Percentiles rank a stretch among this genome's conserved stretches.
Evolutionary conservation across 2,113 vertebrate species (phyloP).

Genomic region (Acanthisitta chloris): DNA sequence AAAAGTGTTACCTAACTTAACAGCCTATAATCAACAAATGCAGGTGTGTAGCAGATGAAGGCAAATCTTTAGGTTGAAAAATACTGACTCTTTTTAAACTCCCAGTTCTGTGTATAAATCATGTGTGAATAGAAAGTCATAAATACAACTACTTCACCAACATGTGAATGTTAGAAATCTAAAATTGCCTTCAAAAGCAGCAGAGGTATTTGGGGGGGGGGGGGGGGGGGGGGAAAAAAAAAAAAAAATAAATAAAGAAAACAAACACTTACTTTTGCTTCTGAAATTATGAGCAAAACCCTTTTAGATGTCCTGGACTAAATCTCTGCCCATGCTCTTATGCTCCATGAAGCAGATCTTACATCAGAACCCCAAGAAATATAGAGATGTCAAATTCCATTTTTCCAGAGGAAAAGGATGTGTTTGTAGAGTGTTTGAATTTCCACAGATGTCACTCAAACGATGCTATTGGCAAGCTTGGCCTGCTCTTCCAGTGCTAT

Average conservation of each 20-base stretch:
- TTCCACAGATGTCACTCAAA: conserved; percentile 51
- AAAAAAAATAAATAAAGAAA: not conserved
- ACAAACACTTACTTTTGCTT: not conserved
- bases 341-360: not conserved
- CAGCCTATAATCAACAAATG: not conserved
- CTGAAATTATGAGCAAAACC: not conserved
- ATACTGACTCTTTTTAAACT: not conserved
- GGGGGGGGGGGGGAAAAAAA: not conserved
- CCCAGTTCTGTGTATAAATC: not conserved
- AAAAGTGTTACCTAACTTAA: not conserved
- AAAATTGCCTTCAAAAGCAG: not conserved
- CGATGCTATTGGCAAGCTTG: not conserved
- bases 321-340: not conserved
- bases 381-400: not conserved
- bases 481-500: not conserved
- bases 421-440: conserved; percentile 17
- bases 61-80: not conserved
- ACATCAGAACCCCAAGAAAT: not conserved
- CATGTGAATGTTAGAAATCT: not conserved
- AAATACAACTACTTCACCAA: not conserved
- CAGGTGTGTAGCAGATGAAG: not conserved
- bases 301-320: not conserved
- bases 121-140: not conserved
- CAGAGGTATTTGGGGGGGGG: not conserved
- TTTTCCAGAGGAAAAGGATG: conserved; percentile 46